phyloP scores from a whole-genome alignment of 2,113 vertebrate species.

The Salvelinus fontinalis region DNA sequence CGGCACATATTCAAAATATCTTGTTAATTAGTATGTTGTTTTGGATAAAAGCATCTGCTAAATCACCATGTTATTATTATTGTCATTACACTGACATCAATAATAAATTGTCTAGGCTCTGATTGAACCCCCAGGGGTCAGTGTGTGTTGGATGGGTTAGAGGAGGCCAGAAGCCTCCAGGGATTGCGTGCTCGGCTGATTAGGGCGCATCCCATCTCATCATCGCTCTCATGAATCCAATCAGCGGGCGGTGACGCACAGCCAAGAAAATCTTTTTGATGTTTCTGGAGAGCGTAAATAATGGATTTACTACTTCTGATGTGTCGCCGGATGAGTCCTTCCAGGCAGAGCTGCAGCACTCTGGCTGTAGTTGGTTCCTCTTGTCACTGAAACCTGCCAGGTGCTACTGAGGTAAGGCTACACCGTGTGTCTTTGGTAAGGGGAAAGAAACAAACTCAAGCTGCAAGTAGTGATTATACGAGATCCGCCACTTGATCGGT shows the following conservation, averaged over 20 bases:
- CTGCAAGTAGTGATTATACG: no score
- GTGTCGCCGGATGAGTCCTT: slow-evolving; percentile 21
- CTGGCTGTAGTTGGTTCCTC: slow-evolving; percentile 1
- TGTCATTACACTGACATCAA: background rate
- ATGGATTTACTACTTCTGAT: slow-evolving; percentile 34
- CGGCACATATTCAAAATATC: background rate
- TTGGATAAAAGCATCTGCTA: background rate
- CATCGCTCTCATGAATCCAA: slow-evolving; percentile 21
- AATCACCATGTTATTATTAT: no score
- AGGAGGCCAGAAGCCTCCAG: no score
- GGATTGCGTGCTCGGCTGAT: slow-evolving; percentile 2
- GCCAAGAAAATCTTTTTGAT: slow-evolving; percentile 26
- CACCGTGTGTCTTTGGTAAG: background rate
- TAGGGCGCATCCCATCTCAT: slow-evolving; percentile 5
- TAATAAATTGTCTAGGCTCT: background rate
- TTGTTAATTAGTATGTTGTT: background rate
- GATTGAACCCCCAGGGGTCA: no score
- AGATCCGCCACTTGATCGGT: background rate
- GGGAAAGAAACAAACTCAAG: no score
- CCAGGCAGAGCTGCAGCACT: background rate
- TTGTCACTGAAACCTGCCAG: slow-evolving; percentile 23
- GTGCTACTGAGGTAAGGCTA: slow-evolving; percentile 12
- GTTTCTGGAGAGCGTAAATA: slow-evolving; percentile 34
- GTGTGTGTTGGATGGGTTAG: no score
- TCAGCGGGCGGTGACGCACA: no score